These are phyloP conservation scores for Phocoena phocoena DNA, from an alignment of 2,113 vertebrate genomes.

Conservation along the genomic window DNA sequence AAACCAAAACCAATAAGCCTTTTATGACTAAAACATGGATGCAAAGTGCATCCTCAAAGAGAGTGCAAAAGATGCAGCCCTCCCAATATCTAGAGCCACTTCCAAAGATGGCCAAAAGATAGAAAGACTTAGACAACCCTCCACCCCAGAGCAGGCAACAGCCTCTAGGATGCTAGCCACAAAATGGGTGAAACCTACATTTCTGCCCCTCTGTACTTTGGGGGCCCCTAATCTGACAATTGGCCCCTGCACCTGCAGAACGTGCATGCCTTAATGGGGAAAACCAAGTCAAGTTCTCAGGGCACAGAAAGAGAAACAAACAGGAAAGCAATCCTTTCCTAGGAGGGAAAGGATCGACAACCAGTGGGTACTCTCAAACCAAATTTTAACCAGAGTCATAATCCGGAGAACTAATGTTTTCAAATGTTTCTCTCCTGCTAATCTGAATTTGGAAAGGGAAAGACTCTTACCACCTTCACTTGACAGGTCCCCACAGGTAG, in stretches of 20 bases:
- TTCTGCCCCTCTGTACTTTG: background rate
- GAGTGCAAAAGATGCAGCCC: background rate
- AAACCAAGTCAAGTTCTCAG: background rate
- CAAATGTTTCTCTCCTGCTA: background rate
- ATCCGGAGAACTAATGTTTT: background rate
- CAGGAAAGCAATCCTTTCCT: background rate
- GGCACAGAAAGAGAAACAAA: background rate
- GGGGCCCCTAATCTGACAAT: background rate
- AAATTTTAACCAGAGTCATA: background rate
- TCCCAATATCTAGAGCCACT: background rate
- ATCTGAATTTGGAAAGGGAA: background rate
- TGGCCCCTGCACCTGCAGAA: background rate
- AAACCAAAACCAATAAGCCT: background rate
- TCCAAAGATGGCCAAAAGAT: background rate
- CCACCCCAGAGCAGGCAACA: background rate
- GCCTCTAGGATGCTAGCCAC: background rate
- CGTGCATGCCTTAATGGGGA: background rate
- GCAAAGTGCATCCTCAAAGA: background rate
- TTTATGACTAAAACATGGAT: background rate
- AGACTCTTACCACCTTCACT: background rate
- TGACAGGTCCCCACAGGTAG: background rate
- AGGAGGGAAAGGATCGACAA: background rate
- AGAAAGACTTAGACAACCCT: background rate
- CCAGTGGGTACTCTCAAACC: background rate
- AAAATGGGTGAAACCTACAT: background rate